Percentiles rank a stretch among this genome's conserved stretches.
Conservation (phyloP, 2,113 vertebrate genomes). For the Lonchura striata region DNA sequence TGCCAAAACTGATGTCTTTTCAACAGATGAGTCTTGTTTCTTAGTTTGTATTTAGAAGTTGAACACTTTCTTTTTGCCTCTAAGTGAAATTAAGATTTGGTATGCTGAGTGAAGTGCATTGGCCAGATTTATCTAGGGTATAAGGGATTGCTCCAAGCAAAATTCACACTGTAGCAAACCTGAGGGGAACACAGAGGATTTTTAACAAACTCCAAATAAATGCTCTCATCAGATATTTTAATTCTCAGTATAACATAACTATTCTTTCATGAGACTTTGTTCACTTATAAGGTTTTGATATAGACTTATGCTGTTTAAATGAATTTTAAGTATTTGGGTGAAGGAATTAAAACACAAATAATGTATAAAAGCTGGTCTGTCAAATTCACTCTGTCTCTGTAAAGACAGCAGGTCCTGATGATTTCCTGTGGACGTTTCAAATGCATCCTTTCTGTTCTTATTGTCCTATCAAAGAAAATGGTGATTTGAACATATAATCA, state of each 20-base stretch:
- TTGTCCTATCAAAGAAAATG: not conserved
- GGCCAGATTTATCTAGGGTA: not conserved
- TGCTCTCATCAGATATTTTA: not conserved
- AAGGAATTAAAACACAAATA: not conserved
- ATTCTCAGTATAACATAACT: not conserved
- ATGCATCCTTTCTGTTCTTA: not conserved
- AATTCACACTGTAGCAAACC: not conserved
- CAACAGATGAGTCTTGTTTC: not conserved
- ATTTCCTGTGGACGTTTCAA: not conserved
- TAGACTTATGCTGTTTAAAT: not conserved
- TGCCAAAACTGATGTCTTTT: not conserved
- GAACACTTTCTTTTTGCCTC: not conserved
- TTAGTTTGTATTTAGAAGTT: not conserved
- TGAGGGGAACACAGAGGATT: not conserved
- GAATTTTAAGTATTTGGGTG: not conserved
- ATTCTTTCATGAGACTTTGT: not conserved
- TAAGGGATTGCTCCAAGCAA: not conserved
- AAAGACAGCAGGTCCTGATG: not conserved
- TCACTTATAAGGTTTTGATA: not conserved
- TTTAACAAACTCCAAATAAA: not conserved
- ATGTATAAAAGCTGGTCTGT: not conserved
- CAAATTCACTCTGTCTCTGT: not conserved
- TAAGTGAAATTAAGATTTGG: not conserved
- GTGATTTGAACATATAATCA: not conserved
- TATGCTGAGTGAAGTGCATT: not conserved